Conservation (phyloP, 2,888 invertebrate genomes). For the Lepidochrysops patricia region DNA sequence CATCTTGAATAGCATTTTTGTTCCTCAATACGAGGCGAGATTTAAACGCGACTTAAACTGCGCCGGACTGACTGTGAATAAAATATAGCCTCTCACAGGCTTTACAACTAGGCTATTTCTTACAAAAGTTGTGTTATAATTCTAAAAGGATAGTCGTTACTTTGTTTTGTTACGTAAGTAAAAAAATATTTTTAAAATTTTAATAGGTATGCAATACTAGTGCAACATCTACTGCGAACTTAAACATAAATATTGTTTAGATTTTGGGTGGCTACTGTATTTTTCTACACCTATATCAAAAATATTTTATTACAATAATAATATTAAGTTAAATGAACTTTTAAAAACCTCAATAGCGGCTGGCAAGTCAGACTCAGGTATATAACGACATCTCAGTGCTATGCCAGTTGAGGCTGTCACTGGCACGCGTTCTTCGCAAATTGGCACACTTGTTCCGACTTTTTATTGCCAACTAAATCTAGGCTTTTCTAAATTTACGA, state of each 20-base stretch:
- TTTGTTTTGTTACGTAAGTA: too few relatives aligned
- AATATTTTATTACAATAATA: not conserved
- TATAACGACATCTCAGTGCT: constrained; percentile 1
- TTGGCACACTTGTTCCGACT: not conserved
- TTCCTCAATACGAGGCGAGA: not conserved
- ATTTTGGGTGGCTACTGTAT: too few relatives aligned
- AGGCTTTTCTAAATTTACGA: not conserved
- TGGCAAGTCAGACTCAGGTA: not conserved
- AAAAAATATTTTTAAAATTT: too few relatives aligned
- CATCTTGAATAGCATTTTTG: constrained; percentile 3
- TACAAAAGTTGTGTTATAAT: not conserved
- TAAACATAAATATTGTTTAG: too few relatives aligned
- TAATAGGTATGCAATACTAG: too few relatives aligned
- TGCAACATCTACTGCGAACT: too few relatives aligned
- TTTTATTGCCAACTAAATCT: not conserved
- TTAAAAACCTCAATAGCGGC: not conserved
- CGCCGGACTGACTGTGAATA: not conserved
- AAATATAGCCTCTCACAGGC: not conserved
- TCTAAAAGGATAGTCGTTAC: not conserved
- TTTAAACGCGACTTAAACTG: constrained; percentile 1
- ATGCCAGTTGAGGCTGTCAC: constrained; percentile 12
- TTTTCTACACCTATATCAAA: too few relatives aligned
- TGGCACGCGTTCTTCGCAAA: constrained; percentile 6
- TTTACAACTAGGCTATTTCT: not conserved
- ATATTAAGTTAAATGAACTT: not conserved